Evolutionary conservation across 2,888 invertebrate genomes (phyloP).

Genomic region (Mythimna impura): DNA sequence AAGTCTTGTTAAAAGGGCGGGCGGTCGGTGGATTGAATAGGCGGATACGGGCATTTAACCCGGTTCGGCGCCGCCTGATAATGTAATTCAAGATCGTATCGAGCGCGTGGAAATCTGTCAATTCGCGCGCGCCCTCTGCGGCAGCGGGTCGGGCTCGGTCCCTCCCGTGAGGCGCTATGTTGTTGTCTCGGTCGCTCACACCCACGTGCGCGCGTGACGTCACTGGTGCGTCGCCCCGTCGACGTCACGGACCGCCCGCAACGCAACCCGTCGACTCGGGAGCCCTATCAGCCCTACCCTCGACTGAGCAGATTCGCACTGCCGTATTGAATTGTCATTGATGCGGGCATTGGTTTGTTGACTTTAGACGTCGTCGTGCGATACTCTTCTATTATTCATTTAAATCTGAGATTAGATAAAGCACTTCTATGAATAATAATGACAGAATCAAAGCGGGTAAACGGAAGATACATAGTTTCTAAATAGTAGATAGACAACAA

Average conservation of each 20-base stretch:
- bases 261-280: slow-evolving; percentile 62
- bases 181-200: slow-evolving; percentile 79
- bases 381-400: slow-evolving; percentile 24
- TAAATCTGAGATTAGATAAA: slow-evolving; percentile 37
- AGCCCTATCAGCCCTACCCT: slow-evolving; percentile 65
- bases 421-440: slow-evolving; percentile 25
- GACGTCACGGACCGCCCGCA: slow-evolving; percentile 82
- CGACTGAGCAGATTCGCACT: slow-evolving; percentile 35
- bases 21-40: slow-evolving; percentile 61
- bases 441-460: slow-evolving; percentile 19
- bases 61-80: slow-evolving; percentile 74
- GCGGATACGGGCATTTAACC: slow-evolving; percentile 75
- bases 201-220: slow-evolving; percentile 88
- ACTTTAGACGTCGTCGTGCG: slow-evolving; percentile 26
- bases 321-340: slow-evolving; percentile 25
- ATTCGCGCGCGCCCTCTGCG: slow-evolving; percentile 83
- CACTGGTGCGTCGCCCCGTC: slow-evolving; percentile 76
- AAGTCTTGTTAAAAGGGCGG: slow-evolving; percentile 55
- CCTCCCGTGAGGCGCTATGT: slow-evolving; percentile 67
- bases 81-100: slow-evolving; percentile 87
- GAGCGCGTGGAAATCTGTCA: slow-evolving; percentile 86
- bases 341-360: slow-evolving; percentile 34
- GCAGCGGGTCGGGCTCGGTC: slow-evolving; percentile 66
- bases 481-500: slow-evolving; percentile 6
- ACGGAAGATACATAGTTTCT: slow-evolving; percentile 5